A percentile compares a stretch with the other conserved stretches of the same genome.
These are phyloP conservation scores for Hipposideros larvatus DNA, from an alignment of 2,797 vertebrate genomes.

Conservation along the genomic window DNA sequence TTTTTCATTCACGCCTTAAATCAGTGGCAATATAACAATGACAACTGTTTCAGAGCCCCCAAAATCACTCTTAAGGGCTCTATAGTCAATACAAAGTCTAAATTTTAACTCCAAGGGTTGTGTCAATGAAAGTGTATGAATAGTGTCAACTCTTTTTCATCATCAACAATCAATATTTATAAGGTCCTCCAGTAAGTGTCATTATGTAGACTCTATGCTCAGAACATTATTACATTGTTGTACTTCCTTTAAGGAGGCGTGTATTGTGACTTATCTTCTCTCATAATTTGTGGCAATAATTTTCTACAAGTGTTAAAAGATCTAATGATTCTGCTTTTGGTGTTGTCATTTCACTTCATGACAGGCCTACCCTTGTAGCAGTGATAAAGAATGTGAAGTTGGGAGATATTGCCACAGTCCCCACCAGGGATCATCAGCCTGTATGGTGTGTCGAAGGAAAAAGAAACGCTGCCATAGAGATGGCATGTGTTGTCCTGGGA, in stretches of 20 bases:
- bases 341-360: neutral
- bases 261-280: neutral
- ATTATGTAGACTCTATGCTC: accelerated
- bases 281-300: neutral
- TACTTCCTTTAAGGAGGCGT: neutral
- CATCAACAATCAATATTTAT: neutral
- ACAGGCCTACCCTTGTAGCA: conserved; percentile 95
- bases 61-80: neutral
- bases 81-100: neutral
- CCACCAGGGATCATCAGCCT: conserved; percentile 94
- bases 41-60: neutral
- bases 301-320: neutral
- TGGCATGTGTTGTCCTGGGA: conserved; percentile 97
- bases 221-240: neutral
- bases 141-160: neutral
- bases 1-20: neutral
- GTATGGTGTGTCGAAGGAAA: conserved; percentile 94
- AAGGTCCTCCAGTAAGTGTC: neutral
- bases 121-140: neutral
- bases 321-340: conserved; percentile 12
- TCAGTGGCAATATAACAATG: neutral
- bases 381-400: conserved; percentile 95
- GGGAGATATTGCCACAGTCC: conserved; percentile 97
- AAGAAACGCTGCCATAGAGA: conserved; percentile 98
- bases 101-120: neutral